A percentile compares a stretch with the other conserved stretches of the same genome.
phyloP scores from a whole-genome alignment of 2,888 invertebrate species.

The Drosophila mercatorum region DNA sequence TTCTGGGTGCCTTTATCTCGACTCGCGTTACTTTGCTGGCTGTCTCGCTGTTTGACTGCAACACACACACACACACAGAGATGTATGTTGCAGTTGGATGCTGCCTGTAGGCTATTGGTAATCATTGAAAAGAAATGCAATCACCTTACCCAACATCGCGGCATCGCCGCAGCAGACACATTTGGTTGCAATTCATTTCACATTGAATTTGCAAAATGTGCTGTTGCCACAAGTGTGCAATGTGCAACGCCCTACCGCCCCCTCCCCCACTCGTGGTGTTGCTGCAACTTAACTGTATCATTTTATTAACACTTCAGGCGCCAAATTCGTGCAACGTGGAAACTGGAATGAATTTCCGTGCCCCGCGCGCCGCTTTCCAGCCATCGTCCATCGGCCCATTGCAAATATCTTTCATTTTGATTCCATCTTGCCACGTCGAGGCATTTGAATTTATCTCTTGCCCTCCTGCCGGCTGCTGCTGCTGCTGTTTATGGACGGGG shows the following conservation, averaged over 20 bases:
- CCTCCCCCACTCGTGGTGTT: constrained; percentile 35
- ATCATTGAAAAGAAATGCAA: constrained; percentile 78
- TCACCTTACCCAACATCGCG: constrained; percentile 65
- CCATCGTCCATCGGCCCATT: not conserved
- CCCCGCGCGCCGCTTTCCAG: not conserved
- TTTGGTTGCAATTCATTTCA: constrained; percentile 73
- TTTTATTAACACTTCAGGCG: constrained; percentile 78
- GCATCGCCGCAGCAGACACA: constrained; percentile 33
- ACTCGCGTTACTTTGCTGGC: constrained; percentile 33
- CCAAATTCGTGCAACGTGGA: constrained; percentile 50
- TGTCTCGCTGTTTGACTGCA: constrained; percentile 23
- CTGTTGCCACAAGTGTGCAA: constrained; percentile 41
- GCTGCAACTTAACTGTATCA: constrained; percentile 72
- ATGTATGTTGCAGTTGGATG: constrained; percentile 49
- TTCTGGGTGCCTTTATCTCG: constrained; percentile 31
- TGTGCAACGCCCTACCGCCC: not conserved
- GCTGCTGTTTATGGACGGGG: constrained; percentile 25
- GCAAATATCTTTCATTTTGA: constrained; percentile 15
- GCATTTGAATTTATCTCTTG: constrained; percentile 38
- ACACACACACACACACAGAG: not conserved
- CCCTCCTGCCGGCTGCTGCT: not conserved
- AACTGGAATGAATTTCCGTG: constrained; percentile 19
- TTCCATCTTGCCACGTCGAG: constrained; percentile 53
- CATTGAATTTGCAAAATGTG: constrained; percentile 58
- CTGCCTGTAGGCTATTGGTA: constrained; percentile 54